These are phyloP conservation scores for Ichneumoninae sp. DNA, from an alignment of 2,888 invertebrate species.

Conservation along the genomic window DNA sequence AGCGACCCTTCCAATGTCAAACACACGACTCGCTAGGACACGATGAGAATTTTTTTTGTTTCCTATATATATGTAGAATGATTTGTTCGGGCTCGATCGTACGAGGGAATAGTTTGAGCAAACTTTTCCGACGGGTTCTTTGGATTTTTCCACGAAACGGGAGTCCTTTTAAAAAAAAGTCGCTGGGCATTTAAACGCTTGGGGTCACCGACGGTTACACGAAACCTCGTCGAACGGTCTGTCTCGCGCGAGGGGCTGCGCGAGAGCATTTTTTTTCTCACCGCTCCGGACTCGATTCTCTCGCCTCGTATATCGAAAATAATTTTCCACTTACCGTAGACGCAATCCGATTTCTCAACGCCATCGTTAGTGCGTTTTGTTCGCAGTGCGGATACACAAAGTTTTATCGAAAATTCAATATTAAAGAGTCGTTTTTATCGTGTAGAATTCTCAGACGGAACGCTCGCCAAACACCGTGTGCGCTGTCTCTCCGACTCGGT, in stretches of 20 bases:
- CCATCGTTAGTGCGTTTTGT: constrained; percentile 73
- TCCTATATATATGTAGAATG: background rate
- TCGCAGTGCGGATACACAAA: constrained; percentile 41
- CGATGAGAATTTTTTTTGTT: background rate
- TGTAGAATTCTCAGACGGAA: constrained; percentile 51
- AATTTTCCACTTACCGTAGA: constrained; percentile 74
- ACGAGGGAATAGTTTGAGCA: background rate
- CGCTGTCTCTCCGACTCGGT: constrained; percentile 66
- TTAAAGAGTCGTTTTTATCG: constrained; percentile 38
- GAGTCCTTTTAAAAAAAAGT: constrained; percentile 8
- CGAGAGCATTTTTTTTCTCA: constrained; percentile 10
- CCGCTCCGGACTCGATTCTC: constrained; percentile 32
- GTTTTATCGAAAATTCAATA: constrained; percentile 49
- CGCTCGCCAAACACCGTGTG: constrained; percentile 69
- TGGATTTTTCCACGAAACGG: background rate
- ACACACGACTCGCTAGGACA: constrained; percentile 9
- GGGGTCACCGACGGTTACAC: constrained; percentile 72
- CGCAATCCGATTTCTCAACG: constrained; percentile 77
- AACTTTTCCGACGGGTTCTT: background rate
- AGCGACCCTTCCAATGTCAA: constrained; percentile 49
- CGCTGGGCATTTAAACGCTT: constrained; percentile 24
- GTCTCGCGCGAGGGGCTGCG: constrained; percentile 1
- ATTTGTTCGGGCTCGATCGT: background rate
- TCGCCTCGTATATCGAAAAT: constrained; percentile 6
- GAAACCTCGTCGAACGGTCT: constrained; percentile 62